Conservation (phyloP, 2,888 invertebrate genomes). For the Pediacus dermestoides region DNA sequence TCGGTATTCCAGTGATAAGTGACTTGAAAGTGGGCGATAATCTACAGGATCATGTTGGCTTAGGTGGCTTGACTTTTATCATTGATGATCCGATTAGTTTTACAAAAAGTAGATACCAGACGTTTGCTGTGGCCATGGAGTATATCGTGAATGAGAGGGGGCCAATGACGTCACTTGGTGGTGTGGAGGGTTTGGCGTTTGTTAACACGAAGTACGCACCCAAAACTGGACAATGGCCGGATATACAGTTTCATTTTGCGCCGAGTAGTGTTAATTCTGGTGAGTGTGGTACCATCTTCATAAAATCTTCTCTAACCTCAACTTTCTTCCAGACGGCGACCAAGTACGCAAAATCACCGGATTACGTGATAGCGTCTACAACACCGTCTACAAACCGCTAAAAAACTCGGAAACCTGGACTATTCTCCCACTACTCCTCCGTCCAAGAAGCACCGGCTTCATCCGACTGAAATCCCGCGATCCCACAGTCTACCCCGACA, state of each 20-base stretch:
- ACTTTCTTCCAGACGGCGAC: constrained; percentile 38
- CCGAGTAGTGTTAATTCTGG: constrained; percentile 83
- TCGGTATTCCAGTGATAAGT: constrained; percentile 69
- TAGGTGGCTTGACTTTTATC: constrained; percentile 80
- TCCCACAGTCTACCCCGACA: constrained; percentile 77
- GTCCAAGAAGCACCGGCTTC: constrained; percentile 86
- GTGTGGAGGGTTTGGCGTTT: constrained; percentile 84
- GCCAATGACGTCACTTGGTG: constrained; percentile 75
- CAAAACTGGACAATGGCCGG: constrained; percentile 71
- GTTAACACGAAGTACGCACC: constrained; percentile 86
- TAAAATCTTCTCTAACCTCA: not conserved
- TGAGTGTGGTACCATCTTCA: constrained; percentile 35
- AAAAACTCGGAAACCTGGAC: constrained; percentile 79
- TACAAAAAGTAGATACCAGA: constrained; percentile 73
- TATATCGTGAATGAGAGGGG: constrained; percentile 78
- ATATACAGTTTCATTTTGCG: constrained; percentile 83
- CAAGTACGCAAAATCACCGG: constrained; percentile 66
- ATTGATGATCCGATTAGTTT: constrained; percentile 78
- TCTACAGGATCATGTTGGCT: constrained; percentile 83
- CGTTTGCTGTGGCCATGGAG: constrained; percentile 72
- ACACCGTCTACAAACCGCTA: constrained; percentile 80
- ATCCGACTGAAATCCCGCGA: constrained; percentile 77
- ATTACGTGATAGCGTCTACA: constrained; percentile 74
- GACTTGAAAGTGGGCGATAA: constrained; percentile 79
- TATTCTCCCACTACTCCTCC: constrained; percentile 72